Evolutionary conservation across 2,113 vertebrate genomes (phyloP).

Genomic region (Oryzias javanicus): DNA sequence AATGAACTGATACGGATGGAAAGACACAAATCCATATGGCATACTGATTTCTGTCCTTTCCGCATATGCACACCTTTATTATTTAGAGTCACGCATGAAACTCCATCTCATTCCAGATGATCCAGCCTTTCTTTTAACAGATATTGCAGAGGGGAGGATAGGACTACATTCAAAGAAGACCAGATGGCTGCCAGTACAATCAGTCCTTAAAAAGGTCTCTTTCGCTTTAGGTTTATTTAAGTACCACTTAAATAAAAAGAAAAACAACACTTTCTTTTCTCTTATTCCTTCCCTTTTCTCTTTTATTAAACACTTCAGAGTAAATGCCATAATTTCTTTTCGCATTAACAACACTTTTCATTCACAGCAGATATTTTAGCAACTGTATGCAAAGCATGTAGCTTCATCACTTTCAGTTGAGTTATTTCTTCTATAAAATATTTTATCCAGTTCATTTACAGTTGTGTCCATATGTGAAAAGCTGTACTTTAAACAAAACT

Average conservation of each 20-base stretch:
- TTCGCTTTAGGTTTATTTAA: conserved; percentile 34
- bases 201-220: conserved; percentile 46
- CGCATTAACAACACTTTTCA: conserved; percentile 29
- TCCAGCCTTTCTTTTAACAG: conserved; percentile 37
- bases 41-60: conserved; percentile 55
- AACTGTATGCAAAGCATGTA: conserved; percentile 26
- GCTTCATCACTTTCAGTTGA: conserved; percentile 50
- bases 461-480: too few relatives aligned
- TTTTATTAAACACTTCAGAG: conserved; percentile 61
- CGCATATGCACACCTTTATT: conserved; percentile 33
- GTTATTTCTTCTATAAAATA: conserved; percentile 1
- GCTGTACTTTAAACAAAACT: too few relatives aligned
- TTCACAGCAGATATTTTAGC: conserved; percentile 49
- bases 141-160: conserved; percentile 38
- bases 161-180: conserved; percentile 42
- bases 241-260: conserved; percentile 37
- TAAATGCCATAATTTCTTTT: conserved; percentile 50
- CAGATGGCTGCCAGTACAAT: conserved; percentile 42
- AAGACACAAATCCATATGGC: conserved; percentile 63
- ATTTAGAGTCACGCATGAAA: conserved; percentile 65
- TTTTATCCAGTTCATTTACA: too few relatives aligned
- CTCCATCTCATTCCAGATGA: conserved; percentile 45
- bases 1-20: conserved; percentile 64
- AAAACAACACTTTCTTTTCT: conserved; percentile 32
- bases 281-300: conserved; percentile 26